Conservation (phyloP, 2,888 invertebrate genomes). For the Apantesis nais region DNA sequence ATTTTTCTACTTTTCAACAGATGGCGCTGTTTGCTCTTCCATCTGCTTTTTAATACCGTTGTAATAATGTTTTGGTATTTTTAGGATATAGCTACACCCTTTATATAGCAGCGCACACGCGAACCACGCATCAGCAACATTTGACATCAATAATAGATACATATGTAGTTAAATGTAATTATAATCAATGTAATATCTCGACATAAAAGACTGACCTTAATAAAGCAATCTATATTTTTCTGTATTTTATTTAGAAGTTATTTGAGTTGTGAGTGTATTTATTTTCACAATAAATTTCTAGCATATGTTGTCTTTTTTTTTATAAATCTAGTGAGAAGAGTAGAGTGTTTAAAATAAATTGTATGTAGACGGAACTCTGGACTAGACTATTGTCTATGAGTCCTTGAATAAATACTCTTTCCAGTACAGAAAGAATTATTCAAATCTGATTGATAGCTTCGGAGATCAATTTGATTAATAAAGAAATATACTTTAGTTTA, state of each 20-base stretch:
- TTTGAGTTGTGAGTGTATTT: not conserved
- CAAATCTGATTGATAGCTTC: no score
- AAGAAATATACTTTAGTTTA: no score
- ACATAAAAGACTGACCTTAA: not conserved
- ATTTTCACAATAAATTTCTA: not conserved
- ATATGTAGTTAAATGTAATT: no score
- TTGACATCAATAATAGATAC: no score
- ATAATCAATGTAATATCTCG: not conserved
- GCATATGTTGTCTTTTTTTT: not conserved
- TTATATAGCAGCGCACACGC: not conserved
- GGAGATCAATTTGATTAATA: no score
- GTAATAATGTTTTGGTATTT: not conserved
- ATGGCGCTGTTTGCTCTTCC: not conserved
- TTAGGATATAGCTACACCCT: not conserved
- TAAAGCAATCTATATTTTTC: not conserved
- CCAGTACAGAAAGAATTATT: no score
- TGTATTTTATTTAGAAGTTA: conserved; percentile 2
- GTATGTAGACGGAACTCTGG: not conserved
- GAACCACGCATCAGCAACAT: not conserved
- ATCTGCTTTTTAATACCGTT: not conserved
- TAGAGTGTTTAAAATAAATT: not conserved
- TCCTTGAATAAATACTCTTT: no score
- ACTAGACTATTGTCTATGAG: no score
- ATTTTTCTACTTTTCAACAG: conserved; percentile 2
- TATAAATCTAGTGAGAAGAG: not conserved